These are phyloP conservation scores for Callospermophilus lateralis DNA, from an alignment of 2,113 vertebrate species.

Conservation along the genomic window DNA sequence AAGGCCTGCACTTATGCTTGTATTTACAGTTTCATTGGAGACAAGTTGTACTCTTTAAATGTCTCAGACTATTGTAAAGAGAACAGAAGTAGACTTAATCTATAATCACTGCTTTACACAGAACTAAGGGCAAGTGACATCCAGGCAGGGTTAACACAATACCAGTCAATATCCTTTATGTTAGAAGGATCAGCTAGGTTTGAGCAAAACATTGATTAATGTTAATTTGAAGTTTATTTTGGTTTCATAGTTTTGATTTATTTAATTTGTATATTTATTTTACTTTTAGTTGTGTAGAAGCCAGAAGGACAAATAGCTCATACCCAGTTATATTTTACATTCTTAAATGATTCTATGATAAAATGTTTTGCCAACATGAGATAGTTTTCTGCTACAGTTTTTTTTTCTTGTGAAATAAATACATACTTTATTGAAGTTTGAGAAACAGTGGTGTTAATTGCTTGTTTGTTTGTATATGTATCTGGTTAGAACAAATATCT, in stretches of 20 bases:
- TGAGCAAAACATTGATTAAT: conserved; percentile 27
- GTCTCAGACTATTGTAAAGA: conserved; percentile 62
- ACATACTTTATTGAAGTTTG: conserved; percentile 18
- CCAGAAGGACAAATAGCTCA: neutral
- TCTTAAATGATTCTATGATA: conserved; percentile 41
- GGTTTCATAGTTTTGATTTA: conserved; percentile 23
- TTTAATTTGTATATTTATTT: conserved; percentile 49
- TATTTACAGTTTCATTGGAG: conserved; percentile 40
- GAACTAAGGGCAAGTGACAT: neutral
- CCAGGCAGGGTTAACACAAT: neutral
- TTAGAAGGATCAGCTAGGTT: conserved; percentile 36
- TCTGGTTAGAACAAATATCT: neutral
- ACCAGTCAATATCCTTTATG: neutral
- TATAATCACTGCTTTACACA: neutral
- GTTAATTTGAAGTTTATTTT: conserved; percentile 49
- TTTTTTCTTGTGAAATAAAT: conserved; percentile 44
- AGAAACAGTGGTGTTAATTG: neutral
- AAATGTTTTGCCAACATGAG: conserved; percentile 25
- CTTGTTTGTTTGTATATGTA: neutral
- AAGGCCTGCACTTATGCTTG: neutral
- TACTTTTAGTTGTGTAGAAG: neutral
- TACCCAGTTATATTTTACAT: neutral
- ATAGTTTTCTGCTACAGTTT: neutral
- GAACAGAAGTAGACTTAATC: conserved; percentile 55
- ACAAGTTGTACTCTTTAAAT: conserved; percentile 64